Conservation (phyloP, 2,797 vertebrate genomes). For the Odontamblyopus rebecca region DNA sequence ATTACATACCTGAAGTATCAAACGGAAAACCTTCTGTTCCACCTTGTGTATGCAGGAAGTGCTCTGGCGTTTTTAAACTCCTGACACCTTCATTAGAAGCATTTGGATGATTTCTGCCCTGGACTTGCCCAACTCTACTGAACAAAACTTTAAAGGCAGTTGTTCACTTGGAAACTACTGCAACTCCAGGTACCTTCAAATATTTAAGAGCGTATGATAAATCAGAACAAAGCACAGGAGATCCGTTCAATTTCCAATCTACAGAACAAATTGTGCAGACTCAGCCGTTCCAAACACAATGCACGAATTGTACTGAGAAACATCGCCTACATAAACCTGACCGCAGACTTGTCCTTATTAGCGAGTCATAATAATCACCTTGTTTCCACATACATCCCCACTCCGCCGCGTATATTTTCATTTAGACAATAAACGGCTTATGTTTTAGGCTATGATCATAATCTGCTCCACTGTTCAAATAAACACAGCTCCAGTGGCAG, state of each 20-base stretch:
- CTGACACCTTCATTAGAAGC: too few species aligned
- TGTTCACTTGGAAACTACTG: too few species aligned
- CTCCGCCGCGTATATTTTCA: conserved; percentile 18
- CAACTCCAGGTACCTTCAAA: neutral
- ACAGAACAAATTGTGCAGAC: neutral
- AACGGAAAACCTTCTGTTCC: too few species aligned
- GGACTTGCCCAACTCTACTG: too few species aligned
- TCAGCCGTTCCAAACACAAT: neutral
- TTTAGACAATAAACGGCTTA: conserved; percentile 20
- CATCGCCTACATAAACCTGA: neutral
- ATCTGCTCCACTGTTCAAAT: conserved; percentile 39
- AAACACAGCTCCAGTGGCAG: conserved; percentile 45
- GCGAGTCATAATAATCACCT: neutral
- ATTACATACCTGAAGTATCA: too few species aligned
- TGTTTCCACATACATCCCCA: conserved; percentile 7
- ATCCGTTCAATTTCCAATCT: neutral
- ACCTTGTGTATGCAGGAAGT: too few species aligned
- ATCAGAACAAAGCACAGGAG: neutral
- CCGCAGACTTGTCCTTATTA: conserved; percentile 5
- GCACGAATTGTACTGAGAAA: neutral
- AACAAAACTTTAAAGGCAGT: too few species aligned
- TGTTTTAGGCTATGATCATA: conserved; percentile 35
- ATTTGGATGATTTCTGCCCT: too few species aligned
- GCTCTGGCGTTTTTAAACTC: too few species aligned
- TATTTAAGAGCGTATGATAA: neutral